Percentiles rank a stretch among this genome's conserved stretches.
These are phyloP conservation scores for Drosophila serrata DNA, from an alignment of 1,140 invertebrate genomes.

Conservation along the genomic window DNA sequence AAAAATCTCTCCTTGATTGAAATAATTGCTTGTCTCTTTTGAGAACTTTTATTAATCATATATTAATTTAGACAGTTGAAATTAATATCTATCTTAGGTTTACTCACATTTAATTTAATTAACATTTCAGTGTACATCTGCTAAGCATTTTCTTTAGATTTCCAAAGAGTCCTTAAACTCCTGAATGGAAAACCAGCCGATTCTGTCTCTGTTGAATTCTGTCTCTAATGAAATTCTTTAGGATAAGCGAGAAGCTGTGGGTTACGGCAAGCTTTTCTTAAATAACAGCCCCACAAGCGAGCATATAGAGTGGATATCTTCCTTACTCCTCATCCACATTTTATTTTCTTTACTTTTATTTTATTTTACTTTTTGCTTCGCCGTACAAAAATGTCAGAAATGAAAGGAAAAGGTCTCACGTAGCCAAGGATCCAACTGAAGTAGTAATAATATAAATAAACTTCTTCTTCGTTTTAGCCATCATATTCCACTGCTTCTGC, in stretches of 20 bases:
- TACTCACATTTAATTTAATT: neutral
- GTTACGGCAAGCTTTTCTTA: slow-evolving; percentile 36
- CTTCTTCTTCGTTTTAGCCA: slow-evolving; percentile 41
- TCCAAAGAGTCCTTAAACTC: slow-evolving; percentile 9
- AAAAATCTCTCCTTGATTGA: neutral
- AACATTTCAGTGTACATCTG: neutral
- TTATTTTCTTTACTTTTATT: neutral
- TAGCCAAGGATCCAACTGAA: slow-evolving; percentile 61
- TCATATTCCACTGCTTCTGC: slow-evolving; percentile 38
- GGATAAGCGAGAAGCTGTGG: slow-evolving; percentile 5
- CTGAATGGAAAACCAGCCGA: neutral
- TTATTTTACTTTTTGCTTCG: slow-evolving; percentile 1
- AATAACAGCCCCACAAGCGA: slow-evolving; percentile 46
- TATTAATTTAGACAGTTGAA: no score
- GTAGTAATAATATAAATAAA: slow-evolving; percentile 76
- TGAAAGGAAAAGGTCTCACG: slow-evolving; percentile 64
- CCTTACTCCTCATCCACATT: neutral
- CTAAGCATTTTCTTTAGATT: no score
- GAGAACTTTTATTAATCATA: neutral
- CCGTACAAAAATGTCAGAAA: slow-evolving; percentile 40
- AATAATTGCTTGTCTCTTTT: neutral
- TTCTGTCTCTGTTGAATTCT: slow-evolving; percentile 31
- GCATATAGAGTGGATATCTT: slow-evolving; percentile 15
- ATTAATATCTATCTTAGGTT: no score
- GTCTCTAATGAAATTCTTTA: slow-evolving; percentile 37